Evolutionary conservation across 2,888 invertebrate species (phyloP).

Genomic region (Eupithecia inturbata): DNA sequence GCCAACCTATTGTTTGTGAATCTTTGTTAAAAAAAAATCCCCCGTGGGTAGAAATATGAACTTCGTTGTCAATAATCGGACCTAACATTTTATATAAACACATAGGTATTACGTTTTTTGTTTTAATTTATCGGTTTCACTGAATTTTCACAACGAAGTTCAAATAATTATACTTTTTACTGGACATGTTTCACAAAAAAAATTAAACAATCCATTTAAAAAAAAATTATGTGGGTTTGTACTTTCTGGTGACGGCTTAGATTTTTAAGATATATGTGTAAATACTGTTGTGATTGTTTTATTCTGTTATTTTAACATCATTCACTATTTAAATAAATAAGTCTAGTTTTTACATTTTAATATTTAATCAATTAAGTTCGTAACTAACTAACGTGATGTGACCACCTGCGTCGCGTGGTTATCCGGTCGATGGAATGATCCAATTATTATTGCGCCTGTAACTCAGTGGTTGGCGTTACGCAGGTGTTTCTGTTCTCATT

Average conservation of each 20-base stretch:
- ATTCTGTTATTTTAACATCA: no score
- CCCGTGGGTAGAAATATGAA: conserved; percentile 37
- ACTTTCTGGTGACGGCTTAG: no score
- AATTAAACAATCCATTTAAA: neutral
- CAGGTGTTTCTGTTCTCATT: conserved; percentile 24
- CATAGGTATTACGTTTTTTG: no score
- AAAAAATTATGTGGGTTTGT: no score
- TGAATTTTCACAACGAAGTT: no score
- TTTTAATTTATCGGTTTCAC: no score
- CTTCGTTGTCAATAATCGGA: neutral
- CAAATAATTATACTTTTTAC: neutral
- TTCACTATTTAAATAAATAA: no score
- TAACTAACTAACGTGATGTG: neutral
- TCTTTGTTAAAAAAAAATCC: conserved; percentile 60
- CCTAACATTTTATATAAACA: no score
- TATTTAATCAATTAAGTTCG: neutral
- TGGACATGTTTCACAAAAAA: neutral
- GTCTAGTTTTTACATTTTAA: neutral
- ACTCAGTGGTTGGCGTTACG: conserved; percentile 16
- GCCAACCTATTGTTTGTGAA: conserved; percentile 60
- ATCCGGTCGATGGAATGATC: conserved; percentile 23
- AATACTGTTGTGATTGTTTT: no score
- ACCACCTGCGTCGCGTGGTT: conserved; percentile 24
- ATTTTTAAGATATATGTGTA: no score
- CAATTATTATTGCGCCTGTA: conserved; percentile 27